Evolutionary conservation across 1,140 invertebrate genomes (phyloP).

Genomic region (Anoplolepis gracilipes): DNA sequence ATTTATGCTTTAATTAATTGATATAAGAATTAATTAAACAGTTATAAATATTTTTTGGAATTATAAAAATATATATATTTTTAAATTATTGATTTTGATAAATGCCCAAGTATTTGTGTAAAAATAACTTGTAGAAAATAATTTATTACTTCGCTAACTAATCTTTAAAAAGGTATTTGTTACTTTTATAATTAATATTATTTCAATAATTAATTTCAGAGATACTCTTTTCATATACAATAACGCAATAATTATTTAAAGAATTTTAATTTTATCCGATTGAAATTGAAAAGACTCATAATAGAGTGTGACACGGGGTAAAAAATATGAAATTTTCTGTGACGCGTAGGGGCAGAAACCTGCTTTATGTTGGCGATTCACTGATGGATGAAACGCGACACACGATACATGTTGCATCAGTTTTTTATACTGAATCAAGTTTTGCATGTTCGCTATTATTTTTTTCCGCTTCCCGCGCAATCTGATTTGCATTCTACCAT

Average conservation of each 20-base stretch:
- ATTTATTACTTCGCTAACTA: not conserved
- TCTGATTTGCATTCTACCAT: conserved; percentile 11
- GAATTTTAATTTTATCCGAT: too few species aligned
- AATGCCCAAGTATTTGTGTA: not conserved
- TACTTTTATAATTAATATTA: not conserved
- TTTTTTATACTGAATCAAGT: conserved; percentile 50
- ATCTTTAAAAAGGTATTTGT: not conserved
- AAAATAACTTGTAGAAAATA: not conserved
- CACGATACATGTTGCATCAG: conserved; percentile 8
- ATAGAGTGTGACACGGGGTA: not conserved
- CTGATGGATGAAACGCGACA: conserved; percentile 44
- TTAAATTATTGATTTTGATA: too few species aligned
- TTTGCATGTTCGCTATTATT: conserved; percentile 57
- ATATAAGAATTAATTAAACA: not conserved
- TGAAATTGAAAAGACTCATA: too few species aligned
- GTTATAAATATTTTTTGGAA: not conserved
- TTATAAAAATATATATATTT: too few species aligned
- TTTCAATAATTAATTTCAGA: conserved; percentile 4
- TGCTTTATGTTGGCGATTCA: not conserved
- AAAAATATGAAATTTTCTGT: not conserved
- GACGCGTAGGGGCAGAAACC: not conserved
- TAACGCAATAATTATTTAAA: not conserved
- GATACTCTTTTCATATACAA: not conserved
- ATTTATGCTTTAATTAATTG: conserved; percentile 5
- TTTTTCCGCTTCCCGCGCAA: conserved; percentile 39